These are phyloP conservation scores for Hirtodrosophila cameraria DNA, from an alignment of 2,888 invertebrate genomes.

Conservation along the genomic window DNA sequence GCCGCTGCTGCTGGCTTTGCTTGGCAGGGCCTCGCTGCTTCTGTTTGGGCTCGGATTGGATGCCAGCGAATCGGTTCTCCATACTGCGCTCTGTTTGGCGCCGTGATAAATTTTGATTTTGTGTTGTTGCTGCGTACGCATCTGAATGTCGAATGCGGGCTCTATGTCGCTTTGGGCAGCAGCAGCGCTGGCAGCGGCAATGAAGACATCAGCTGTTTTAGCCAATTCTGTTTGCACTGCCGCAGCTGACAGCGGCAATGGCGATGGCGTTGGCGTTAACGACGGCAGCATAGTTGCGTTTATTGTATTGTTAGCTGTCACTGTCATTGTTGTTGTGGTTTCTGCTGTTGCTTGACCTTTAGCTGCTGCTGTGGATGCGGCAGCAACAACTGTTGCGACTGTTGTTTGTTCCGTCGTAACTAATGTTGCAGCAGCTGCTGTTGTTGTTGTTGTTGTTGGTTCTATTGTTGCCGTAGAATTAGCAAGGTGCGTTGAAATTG, in stretches of 20 bases:
- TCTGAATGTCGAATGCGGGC: conserved; percentile 69
- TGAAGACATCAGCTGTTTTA: conserved; percentile 54
- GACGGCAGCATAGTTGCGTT: conserved; percentile 30
- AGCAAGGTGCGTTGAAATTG: conserved; percentile 67
- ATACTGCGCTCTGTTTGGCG: conserved; percentile 71
- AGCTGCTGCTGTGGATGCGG: conserved; percentile 31
- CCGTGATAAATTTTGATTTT: conserved; percentile 75
- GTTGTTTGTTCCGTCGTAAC: conserved; percentile 44
- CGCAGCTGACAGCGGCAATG: conserved; percentile 53
- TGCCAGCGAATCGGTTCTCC: conserved; percentile 71
- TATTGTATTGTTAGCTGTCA: conserved; percentile 50
- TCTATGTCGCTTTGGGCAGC: conserved; percentile 45
- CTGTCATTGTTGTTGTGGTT: conserved; percentile 38
- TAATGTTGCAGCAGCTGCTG: conserved; percentile 17
- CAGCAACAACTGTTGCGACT: conserved; percentile 18
- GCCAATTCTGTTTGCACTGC: conserved; percentile 42
- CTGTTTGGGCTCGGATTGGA: conserved; percentile 59
- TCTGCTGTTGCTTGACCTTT: conserved; percentile 50
- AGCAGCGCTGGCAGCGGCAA: conserved; percentile 9
- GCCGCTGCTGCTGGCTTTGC: no score
- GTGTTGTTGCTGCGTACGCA: conserved; percentile 72
- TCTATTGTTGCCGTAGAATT: conserved; percentile 42
- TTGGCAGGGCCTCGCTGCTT: conserved; percentile 40
- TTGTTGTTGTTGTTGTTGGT: conserved; percentile 24
- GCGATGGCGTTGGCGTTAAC: conserved; percentile 19